Conservation (phyloP, 2,113 vertebrate genomes). For the Agapornis roseicollis region DNA sequence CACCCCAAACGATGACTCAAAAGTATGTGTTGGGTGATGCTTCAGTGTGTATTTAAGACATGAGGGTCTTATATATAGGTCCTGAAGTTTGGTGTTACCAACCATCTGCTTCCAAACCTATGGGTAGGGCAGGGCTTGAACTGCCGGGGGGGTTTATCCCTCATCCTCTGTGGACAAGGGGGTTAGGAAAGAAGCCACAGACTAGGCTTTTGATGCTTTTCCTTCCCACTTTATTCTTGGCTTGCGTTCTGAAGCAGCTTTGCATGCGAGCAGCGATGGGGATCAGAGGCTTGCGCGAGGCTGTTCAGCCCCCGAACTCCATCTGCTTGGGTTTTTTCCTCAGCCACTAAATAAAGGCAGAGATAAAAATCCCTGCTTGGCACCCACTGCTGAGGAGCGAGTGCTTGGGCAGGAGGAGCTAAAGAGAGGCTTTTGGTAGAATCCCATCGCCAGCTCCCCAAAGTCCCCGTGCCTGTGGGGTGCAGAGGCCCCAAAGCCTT, state of each 20-base stretch:
- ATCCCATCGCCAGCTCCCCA: background rate
- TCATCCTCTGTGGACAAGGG: background rate
- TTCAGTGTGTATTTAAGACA: background rate
- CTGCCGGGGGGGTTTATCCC: background rate
- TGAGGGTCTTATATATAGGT: background rate
- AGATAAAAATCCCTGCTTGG: constrained; percentile 42
- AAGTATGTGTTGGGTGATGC: background rate
- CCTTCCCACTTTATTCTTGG: background rate
- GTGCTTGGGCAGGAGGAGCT: background rate
- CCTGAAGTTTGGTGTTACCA: background rate
- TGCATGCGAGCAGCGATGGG: background rate
- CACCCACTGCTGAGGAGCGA: background rate
- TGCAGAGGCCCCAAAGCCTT: background rate
- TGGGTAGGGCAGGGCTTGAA: background rate
- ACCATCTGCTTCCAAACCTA: background rate
- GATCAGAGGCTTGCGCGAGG: constrained; percentile 36
- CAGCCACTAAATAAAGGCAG: constrained; percentile 35
- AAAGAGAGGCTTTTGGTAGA: constrained; percentile 9
- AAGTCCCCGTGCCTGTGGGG: background rate
- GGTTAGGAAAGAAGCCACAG: background rate
- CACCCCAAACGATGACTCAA: background rate
- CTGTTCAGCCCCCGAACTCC: constrained; percentile 51
- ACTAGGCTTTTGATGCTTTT: background rate
- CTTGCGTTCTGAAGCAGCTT: background rate
- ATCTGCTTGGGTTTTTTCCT: constrained; percentile 32